Evolutionary conservation across 1,140 invertebrate species (phyloP), one percentile per base, ranked within the genome.

Genomic region (Monomorium pharaonis): DNA sequence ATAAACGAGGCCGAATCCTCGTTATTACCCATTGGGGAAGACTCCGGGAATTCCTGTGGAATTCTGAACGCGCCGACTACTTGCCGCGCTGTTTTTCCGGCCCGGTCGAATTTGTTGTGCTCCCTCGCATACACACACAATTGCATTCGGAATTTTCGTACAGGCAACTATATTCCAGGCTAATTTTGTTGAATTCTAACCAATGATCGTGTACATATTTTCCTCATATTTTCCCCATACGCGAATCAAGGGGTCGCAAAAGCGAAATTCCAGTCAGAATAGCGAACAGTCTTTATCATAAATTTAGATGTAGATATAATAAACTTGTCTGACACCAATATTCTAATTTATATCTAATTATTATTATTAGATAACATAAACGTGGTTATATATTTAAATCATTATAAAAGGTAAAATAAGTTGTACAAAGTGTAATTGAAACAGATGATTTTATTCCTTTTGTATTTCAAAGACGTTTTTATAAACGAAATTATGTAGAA

Each of bases 1-100:
- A 94, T 94, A 94, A 94, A 95, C 92, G 94, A 94, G 93, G 93
- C 92, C 90, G 92, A 94, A 93, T 92, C 91, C 92, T 92, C 92
- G 92, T 93, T 92, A 94, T 93, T 94, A 92, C 91, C 92, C 93
- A 92, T 93, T 92, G 88, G 87, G 78, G 92, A 89, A 92, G 75
- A 75, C 72, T 88, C 76, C 78, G 88, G 76, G 89, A 87, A 90
- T 91, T 90, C 80, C 89, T 81, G 65, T 30, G 86, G 89, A 90
- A 86, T 86, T 84, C 87, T 81, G 78, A 83, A 74, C 67, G 51
- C 24, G 51, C 51, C 63, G 62, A 49, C 54, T 60, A 67, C 84
- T 85, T 78, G 51, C 62, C 65, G 37, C 65, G 65, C 63, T 30
- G 78, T 83, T 83, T 83, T 83, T 74, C 78, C 78, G 27, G 16